Evolutionary conservation across 23 tunicate genomes (phyloP), one percentile per base, ranked within the genome.

Genomic region (Trididemnum nubilum): DNA sequence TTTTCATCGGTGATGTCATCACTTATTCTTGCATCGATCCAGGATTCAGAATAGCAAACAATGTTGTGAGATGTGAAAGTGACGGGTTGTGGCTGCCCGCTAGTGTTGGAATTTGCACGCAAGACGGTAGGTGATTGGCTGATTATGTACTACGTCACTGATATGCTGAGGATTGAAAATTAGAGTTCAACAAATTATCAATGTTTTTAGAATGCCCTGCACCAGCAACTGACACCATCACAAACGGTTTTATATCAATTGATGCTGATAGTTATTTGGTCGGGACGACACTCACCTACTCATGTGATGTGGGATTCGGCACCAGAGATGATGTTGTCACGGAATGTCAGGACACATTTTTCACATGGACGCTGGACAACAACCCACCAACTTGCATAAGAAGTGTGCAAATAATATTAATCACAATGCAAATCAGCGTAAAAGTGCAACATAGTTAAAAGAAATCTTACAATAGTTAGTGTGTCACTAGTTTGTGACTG

Each of bases 321-420:
- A 61, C 29, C 21, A 61, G 67, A 61, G 67, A 61, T 26, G 15
- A 7, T 44, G 29, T 61, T 61, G 67, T 61, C 29, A 61, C 67
- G n/a, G 29, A 61, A 21, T 61, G 67, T 61, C 26, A 4, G 29
- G 54, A 44, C 15, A 61, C 29, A 21, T 12, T 4, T 26, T 61
- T 61, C 26, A 61, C 67, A 21, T 61, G 67, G 67, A 12, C 67
- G 4, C 67, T 61, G 25, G 67, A 61, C 26, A 4, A n/a, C 21
- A 61, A 61, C 26, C 5, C 26, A 61, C 67, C 67, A 25, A 61
- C 29, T 12, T 61, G 67, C 67, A 21, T 15, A 61, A 5, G 29
- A 25, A 61, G 67, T 61, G 29, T 12, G 67, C 26, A 61, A 44
- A 15, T 15, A 15, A 7, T n/a, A n/a, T n/a, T n/a, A n/a, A n/a